These are phyloP conservation scores for Hesperia comma DNA, from an alignment of 2,888 invertebrate genomes.

Conservation along the genomic window DNA sequence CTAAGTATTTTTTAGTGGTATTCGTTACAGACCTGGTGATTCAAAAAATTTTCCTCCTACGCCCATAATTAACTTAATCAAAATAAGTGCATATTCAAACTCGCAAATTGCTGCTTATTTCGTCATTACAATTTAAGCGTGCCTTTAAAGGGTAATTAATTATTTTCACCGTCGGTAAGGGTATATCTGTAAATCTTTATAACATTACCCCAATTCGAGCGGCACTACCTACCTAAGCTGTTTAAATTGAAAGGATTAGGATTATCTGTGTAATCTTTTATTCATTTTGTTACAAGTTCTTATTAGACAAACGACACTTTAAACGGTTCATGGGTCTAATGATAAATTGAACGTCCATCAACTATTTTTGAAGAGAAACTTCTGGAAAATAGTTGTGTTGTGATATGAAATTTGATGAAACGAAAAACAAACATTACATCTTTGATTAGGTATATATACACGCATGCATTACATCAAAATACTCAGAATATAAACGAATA, in stretches of 20 bases:
- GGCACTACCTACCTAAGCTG: not conserved
- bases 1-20: too few species aligned
- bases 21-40: too few species aligned
- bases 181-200: not conserved
- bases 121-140: not conserved
- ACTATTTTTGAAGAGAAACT: too few species aligned
- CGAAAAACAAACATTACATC: too few species aligned
- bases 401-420: too few species aligned
- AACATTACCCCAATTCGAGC: not conserved
- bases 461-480: too few species aligned
- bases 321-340: not conserved
- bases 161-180: not conserved
- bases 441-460: too few species aligned
- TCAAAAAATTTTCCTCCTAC: too few species aligned
- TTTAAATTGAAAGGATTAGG: not conserved
- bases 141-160: not conserved
- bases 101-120: not conserved
- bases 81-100: not conserved
- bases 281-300: not conserved
- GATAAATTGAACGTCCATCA: too few species aligned
- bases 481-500: too few species aligned
- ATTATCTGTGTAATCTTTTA: not conserved
- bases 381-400: too few species aligned
- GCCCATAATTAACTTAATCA: too few species aligned
- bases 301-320: not conserved